Evolutionary conservation across 2,888 invertebrate species (phyloP).

Genomic region (Bombyx huttoni): DNA sequence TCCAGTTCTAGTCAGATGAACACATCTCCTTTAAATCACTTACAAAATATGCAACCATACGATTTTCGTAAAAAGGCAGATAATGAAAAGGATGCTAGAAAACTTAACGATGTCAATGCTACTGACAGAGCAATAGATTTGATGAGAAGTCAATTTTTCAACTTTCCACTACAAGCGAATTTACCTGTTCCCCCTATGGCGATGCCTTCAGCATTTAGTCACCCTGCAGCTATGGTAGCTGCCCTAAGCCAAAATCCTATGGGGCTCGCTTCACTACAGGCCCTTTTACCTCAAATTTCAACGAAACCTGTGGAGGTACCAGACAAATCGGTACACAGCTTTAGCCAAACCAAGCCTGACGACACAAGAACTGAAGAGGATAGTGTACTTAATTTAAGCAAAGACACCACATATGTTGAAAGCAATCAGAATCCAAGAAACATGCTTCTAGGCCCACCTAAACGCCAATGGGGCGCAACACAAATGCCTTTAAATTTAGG

Average conservation of each 20-base stretch:
- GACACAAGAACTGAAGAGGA: slow-evolving; percentile 47
- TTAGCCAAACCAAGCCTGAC: slow-evolving; percentile 36
- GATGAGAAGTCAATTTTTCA: slow-evolving; percentile 76
- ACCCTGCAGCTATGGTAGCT: slow-evolving; percentile 77
- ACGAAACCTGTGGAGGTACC: slow-evolving; percentile 49
- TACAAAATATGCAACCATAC: slow-evolving; percentile 96
- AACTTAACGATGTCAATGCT: slow-evolving; percentile 49
- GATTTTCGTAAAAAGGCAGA: slow-evolving; percentile 82
- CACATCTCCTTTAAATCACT: slow-evolving; percentile 85
- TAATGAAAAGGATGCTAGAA: slow-evolving; percentile 47
- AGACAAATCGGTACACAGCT: slow-evolving; percentile 42
- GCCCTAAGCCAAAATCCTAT: slow-evolving; percentile 72
- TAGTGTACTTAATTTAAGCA: slow-evolving; percentile 60
- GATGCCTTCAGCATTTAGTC: slow-evolving; percentile 68
- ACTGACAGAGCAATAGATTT: slow-evolving; percentile 70
- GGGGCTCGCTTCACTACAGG: slow-evolving; percentile 75
- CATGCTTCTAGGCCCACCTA: slow-evolving; percentile 76
- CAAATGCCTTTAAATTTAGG: slow-evolving; percentile 85
- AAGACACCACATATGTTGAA: slow-evolving; percentile 47
- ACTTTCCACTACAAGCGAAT: slow-evolving; percentile 71
- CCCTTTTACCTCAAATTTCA: slow-evolving; percentile 75
- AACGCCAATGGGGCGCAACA: slow-evolving; percentile 84
- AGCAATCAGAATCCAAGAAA: slow-evolving; percentile 55
- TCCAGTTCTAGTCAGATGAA: slow-evolving; percentile 74
- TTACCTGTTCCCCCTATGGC: slow-evolving; percentile 74